Conservation (phyloP, 2,797 vertebrate species). For the Micromesistius poutassou region DNA sequence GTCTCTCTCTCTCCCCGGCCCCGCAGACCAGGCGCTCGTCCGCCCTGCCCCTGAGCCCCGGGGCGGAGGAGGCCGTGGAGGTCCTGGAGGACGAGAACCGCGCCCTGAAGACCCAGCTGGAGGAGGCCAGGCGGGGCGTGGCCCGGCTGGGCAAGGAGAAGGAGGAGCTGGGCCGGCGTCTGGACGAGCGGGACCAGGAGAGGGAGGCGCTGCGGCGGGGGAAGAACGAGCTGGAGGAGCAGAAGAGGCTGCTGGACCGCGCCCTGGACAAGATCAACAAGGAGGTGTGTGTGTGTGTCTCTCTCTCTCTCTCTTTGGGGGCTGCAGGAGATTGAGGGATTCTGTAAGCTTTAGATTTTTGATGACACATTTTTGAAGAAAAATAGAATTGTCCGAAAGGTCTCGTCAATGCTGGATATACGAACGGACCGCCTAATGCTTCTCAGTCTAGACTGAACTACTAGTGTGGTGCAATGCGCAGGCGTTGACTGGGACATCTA, state of each 20-base stretch:
- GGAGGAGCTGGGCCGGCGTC: constrained; percentile 73
- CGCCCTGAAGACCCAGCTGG: constrained; percentile 78
- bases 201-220: constrained; percentile 78
- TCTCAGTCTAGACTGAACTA: neutral
- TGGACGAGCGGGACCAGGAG: constrained; percentile 84
- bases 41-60: constrained; percentile 58
- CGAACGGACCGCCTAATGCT: neutral
- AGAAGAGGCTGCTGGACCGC: constrained; percentile 85
- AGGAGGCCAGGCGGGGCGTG: constrained; percentile 77
- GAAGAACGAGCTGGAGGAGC: constrained; percentile 88
- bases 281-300: constrained; percentile 75
- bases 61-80: constrained; percentile 76
- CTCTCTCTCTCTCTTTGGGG: too few relatives aligned
- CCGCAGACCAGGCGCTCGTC: constrained; percentile 71
- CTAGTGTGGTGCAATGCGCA: neutral
- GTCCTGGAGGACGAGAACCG: constrained; percentile 78
- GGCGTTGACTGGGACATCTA: neutral
- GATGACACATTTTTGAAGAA: neutral
- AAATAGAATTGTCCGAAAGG: neutral
- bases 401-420: neutral
- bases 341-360: neutral
- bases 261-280: constrained; percentile 86
- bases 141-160: constrained; percentile 78
- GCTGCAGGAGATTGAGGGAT: neutral
- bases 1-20: neutral